Conservation (phyloP, 2,797 vertebrate species). For the Chromis chromis region DNA sequence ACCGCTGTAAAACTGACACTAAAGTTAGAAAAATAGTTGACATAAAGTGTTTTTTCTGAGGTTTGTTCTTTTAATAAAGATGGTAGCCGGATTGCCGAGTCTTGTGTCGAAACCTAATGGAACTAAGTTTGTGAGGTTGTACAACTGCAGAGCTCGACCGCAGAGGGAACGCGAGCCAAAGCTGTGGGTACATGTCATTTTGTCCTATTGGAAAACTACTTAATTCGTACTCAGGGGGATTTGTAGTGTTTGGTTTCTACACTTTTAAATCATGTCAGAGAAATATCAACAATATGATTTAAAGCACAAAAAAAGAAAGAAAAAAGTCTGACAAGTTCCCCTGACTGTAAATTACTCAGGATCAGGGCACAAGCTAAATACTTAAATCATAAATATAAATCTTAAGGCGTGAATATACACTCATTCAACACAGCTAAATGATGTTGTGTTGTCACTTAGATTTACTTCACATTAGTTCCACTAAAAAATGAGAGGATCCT, state of each 20-base stretch:
- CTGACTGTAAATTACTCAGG: too few species aligned
- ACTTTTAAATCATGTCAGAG: neutral
- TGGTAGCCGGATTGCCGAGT: slow-evolving; percentile 10
- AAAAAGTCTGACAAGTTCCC: too few species aligned
- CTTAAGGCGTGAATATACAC: too few species aligned
- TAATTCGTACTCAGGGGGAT: slow-evolving; percentile 1
- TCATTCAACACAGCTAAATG: too few species aligned
- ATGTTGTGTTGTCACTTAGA: too few species aligned
- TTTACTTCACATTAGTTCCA: too few species aligned
- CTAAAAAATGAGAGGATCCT: too few species aligned
- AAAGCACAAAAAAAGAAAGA: neutral
- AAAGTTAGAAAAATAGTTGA: slow-evolving; percentile 36
- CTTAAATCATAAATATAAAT: too few species aligned
- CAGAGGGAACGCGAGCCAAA: slow-evolving; percentile 35
- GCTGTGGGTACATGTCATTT: slow-evolving; percentile 46
- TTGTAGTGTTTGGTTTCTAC: neutral
- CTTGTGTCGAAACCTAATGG: slow-evolving; percentile 38
- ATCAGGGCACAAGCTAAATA: too few species aligned
- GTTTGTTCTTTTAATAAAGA: slow-evolving; percentile 21
- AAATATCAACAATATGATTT: slow-evolving; percentile 1
- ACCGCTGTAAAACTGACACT: slow-evolving; percentile 48
- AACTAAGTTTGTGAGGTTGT: slow-evolving; percentile 30
- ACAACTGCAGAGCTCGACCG: slow-evolving; percentile 16
- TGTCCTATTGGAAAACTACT: slow-evolving; percentile 30
- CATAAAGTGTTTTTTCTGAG: slow-evolving; percentile 9